These are phyloP conservation scores for Nudaria mundana DNA, from an alignment of 2,888 invertebrate genomes.

Conservation along the genomic window DNA sequence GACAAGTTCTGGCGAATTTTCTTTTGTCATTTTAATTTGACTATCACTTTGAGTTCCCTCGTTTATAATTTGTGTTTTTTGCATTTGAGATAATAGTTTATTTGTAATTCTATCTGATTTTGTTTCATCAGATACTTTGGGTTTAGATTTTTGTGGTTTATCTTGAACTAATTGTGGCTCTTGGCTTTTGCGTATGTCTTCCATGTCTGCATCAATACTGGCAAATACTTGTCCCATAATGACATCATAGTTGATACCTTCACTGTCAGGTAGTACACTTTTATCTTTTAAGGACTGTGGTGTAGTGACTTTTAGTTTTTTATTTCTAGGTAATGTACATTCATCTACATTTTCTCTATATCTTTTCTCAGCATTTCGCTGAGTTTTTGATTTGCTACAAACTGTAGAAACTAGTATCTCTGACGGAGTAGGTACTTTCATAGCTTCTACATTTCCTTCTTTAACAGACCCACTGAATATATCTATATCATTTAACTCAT, in stretches of 20 bases:
- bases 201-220: constrained; percentile 66
- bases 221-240: constrained; percentile 67
- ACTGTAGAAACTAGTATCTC: constrained; percentile 55
- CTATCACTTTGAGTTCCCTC: constrained; percentile 10
- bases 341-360: constrained; percentile 38
- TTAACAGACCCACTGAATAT: constrained; percentile 62
- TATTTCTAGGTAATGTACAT: constrained; percentile 35
- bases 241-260: constrained; percentile 59
- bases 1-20: constrained; percentile 23
- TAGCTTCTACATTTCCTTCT: constrained; percentile 44
- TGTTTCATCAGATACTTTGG: no score
- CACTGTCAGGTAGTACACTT: constrained; percentile 43
- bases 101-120: no score
- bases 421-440: constrained; percentile 49
- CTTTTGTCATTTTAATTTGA: constrained; percentile 14
- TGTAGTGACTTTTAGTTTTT: constrained; percentile 46
- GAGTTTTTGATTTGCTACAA: constrained; percentile 35
- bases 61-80: constrained; percentile 25
- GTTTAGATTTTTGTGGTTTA: constrained; percentile 4
- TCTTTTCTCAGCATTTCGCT: constrained; percentile 49
- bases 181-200: constrained; percentile 40
- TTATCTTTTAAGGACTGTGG: constrained; percentile 12
- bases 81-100: constrained; percentile 15
- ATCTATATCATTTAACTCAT: constrained; percentile 52
- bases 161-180: constrained; percentile 14